Evolutionary conservation across 2,113 vertebrate species (phyloP).

Genomic region (Sorex araneus): DNA sequence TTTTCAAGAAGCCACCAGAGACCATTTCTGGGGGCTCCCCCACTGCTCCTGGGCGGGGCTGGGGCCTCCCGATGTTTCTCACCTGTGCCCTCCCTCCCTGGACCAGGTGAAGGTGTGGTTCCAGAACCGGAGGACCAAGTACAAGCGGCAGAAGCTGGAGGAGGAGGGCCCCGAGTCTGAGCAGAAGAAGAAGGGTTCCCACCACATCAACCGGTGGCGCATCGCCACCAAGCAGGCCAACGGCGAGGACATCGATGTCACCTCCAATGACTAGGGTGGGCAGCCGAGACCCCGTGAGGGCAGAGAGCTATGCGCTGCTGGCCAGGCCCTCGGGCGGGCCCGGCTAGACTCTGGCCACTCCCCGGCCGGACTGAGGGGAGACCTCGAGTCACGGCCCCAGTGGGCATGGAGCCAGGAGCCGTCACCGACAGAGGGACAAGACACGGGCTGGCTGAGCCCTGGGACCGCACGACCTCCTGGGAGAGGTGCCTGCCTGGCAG

Average conservation of each 20-base stretch:
- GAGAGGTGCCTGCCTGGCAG: slow-evolving; percentile 71
- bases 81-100: slow-evolving; percentile 77
- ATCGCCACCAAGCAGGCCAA: slow-evolving; percentile 97
- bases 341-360: slow-evolving; percentile 79
- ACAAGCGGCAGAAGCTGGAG: slow-evolving; percentile 99
- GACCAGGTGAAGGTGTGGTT: slow-evolving; percentile 99
- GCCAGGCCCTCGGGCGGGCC: slow-evolving; percentile 66
- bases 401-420: slow-evolving; percentile 72
- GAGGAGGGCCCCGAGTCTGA: slow-evolving; percentile 97
- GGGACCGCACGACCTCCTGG: slow-evolving; percentile 60
- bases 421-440: slow-evolving; percentile 71
- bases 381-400: slow-evolving; percentile 51
- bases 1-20: not conserved
- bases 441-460: slow-evolving; percentile 74
- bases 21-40: not conserved
- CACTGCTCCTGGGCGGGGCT: not conserved
- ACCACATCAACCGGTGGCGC: slow-evolving; percentile 99
- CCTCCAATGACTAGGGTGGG: slow-evolving; percentile 93
- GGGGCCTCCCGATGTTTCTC: slow-evolving; percentile 61
- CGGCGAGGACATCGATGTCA: slow-evolving; percentile 97
- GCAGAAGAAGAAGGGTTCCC: slow-evolving; percentile 98
- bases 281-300: slow-evolving; percentile 76
- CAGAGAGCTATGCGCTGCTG: slow-evolving; percentile 73
- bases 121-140: slow-evolving; percentile 98
- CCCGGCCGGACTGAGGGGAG: slow-evolving; percentile 64